Evolutionary conservation across 2,797 vertebrate genomes (phyloP).

Genomic region (Melanotaenia parkinsoni): DNA sequence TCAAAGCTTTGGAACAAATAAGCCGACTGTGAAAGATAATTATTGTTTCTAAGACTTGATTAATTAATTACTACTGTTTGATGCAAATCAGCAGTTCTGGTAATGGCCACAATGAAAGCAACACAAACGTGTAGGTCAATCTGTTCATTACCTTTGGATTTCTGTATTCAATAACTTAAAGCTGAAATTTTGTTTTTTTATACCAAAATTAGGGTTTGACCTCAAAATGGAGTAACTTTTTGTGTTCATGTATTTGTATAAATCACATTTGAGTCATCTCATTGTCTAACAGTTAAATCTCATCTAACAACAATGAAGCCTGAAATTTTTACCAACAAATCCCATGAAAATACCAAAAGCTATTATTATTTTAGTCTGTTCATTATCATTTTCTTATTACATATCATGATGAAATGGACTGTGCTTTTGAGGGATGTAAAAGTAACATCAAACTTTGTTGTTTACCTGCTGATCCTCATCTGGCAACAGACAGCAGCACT

Average conservation of each 20-base stretch:
- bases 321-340: background rate
- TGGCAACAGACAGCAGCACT: no score
- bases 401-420: no score
- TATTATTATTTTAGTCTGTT: background rate
- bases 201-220: background rate
- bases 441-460: no score
- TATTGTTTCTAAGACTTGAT: slow-evolving; percentile 19
- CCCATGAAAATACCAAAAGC: slow-evolving; percentile 15
- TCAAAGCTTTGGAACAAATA: slow-evolving; percentile 27
- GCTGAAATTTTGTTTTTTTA: background rate
- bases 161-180: background rate
- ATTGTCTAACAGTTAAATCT: no score
- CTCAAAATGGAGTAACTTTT: no score
- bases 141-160: background rate
- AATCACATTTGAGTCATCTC: background rate
- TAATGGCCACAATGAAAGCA: slow-evolving; percentile 13
- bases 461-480: no score
- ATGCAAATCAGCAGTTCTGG: slow-evolving; percentile 21
- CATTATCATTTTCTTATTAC: slow-evolving; percentile 1
- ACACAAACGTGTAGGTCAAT: background rate
- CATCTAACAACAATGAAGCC: background rate
- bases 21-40: slow-evolving; percentile 29
- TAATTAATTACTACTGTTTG: slow-evolving; percentile 19
- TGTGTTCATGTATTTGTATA: background rate
- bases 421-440: no score